phyloP scores from a whole-genome alignment of 2,888 invertebrate genomes.

The Ophion slaviceki region DNA sequence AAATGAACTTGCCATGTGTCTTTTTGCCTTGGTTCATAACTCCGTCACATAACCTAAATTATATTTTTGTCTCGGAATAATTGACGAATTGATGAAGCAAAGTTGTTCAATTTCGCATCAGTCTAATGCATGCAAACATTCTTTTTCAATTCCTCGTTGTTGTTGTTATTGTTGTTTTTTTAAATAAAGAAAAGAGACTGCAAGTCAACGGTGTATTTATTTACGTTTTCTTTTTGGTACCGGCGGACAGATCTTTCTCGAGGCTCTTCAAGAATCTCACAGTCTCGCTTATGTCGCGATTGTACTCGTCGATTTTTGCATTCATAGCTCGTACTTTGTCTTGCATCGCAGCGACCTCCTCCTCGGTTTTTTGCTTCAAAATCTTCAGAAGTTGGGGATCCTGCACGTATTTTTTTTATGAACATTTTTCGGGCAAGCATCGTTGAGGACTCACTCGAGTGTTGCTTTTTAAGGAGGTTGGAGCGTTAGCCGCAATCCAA shows the following conservation, averaged over 20 bases:
- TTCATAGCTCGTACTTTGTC: conserved; percentile 73
- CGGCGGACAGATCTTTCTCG: conserved; percentile 69
- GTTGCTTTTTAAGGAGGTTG: no score
- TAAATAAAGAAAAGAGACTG: not conserved
- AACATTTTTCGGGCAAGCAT: not conserved
- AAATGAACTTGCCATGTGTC: no score
- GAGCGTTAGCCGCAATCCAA: no score
- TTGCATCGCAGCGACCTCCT: conserved; percentile 74
- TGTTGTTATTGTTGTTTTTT: no score
- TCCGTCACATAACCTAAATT: no score
- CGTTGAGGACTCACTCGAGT: no score
- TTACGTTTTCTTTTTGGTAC: conserved; percentile 66
- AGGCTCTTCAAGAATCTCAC: conserved; percentile 74
- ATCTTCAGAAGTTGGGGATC: conserved; percentile 72
- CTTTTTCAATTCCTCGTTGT: no score
- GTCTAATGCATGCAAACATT: not conserved
- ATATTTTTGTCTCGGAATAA: not conserved
- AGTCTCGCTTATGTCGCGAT: conserved; percentile 75
- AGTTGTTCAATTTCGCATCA: not conserved
- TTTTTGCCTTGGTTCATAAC: no score
- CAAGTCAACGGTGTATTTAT: conserved; percentile 4
- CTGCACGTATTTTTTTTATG: conserved; percentile 53
- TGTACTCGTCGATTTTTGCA: conserved; percentile 74
- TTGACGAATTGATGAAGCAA: not conserved
- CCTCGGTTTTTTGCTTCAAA: conserved; percentile 74